Conservation (phyloP, 2,113 vertebrate genomes). For the Perca fluviatilis region DNA sequence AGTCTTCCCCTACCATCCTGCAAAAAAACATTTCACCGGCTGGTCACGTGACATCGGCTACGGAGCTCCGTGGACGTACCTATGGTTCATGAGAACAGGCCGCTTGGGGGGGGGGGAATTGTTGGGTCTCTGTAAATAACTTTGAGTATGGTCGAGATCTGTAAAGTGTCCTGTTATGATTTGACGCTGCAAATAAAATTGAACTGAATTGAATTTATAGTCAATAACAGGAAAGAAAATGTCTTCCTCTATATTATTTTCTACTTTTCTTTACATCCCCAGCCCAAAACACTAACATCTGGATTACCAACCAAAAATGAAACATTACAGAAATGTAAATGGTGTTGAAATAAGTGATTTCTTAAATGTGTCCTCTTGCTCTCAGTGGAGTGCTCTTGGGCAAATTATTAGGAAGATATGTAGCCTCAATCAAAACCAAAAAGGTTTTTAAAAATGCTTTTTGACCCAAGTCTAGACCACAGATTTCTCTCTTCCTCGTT, state of each 20-base stretch:
- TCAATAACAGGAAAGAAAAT: background rate
- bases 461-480: background rate
- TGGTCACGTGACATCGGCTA: no score
- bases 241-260: background rate
- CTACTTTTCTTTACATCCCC: background rate
- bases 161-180: no score
- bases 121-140: no score
- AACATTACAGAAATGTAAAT: background rate
- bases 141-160: no score
- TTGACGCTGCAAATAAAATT: no score
- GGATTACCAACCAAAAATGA: background rate
- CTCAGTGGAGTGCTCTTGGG: background rate
- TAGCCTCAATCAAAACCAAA: background rate
- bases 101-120: no score
- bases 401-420: background rate
- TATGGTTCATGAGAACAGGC: no score
- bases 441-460: slow-evolving; percentile 7
- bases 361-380: background rate
- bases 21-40: no score
- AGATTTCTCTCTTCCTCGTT: background rate
- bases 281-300: background rate
- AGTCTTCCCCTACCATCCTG: no score
- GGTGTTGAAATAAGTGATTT: background rate
- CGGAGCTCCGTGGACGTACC: no score
- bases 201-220: no score